Base-by-base conservation (phyloP, 2,797 vertebrate genomes). In the Acanthopagrus latus region DNA sequence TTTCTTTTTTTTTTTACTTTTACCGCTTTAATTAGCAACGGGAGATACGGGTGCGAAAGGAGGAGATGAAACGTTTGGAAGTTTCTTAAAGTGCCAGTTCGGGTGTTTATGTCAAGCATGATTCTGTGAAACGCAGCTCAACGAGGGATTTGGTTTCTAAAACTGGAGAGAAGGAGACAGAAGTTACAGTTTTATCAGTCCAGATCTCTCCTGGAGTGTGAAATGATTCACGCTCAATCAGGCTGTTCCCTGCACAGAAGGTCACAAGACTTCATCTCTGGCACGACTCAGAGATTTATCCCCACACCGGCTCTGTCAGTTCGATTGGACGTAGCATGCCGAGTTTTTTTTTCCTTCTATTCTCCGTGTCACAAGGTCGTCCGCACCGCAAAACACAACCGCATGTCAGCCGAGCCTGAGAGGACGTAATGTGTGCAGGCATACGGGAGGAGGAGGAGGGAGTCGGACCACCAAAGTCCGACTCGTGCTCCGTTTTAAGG, bases 401-500 rank as follows among this genome's bases (percentile, higher is more conserved):
- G 2, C 46, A 23, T 59, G 47, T 68, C 29, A 55, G 80, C 16
- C 57, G 58, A 70, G 52, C 58, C 65, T 1, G 20, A 65, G 43
- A 38, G 54, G 71, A 47, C 1, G 7, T 64, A 47, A 73, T 77
- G 11, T 12, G 6, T 17, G 62, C 27, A 54, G 77, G 60, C 57
- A 3, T 44, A 73, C 54, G 41, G 7, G 33, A 8, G 33, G 33
- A 38, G 33, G 33, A 60, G 33, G 64, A 80, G 74, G 38, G 38
- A 76, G 75, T 83, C 81, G 82, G 91, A 93, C 90, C 90, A 92
- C 90, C 90, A 23, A 65, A 60, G 87, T 80, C 33, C 73, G 80
- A 89, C 78, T 91, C 65, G 58, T 84, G 80, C 77, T 84, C 66
- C 13, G 25, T 62, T 80, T 85, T 65, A 74, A 73, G 48, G 70